A percentile compares a stretch with the other conserved stretches of the same genome.
phyloP scores from a whole-genome alignment of 2,113 vertebrate genomes.

The Grammomys surdaster region DNA sequence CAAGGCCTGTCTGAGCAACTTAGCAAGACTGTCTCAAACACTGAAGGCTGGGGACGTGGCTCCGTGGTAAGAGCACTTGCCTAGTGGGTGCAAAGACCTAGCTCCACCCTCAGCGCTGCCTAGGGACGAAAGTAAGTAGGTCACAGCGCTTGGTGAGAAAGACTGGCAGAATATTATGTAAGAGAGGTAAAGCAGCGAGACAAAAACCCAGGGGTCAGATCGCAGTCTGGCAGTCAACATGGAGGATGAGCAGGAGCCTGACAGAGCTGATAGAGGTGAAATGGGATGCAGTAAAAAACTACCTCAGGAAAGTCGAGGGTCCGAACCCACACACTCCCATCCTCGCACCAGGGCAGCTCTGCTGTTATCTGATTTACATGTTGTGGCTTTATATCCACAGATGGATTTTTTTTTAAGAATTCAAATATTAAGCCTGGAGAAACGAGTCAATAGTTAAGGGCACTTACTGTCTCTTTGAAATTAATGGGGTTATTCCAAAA shows the following conservation, averaged over 20 bases:
- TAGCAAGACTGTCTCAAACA: background rate
- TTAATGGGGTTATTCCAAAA: slow-evolving; percentile 1
- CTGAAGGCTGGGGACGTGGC: background rate
- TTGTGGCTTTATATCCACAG: background rate
- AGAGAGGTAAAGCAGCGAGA: background rate
- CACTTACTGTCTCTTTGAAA: background rate
- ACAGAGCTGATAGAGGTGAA: background rate
- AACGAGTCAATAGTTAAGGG: background rate
- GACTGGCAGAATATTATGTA: background rate
- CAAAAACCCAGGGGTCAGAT: background rate
- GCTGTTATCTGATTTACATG: background rate
- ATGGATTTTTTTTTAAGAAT: background rate
- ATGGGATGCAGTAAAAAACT: background rate
- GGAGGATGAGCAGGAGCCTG: background rate
- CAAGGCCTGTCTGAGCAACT: background rate
- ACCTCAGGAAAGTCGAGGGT: background rate
- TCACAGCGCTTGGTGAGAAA: background rate
- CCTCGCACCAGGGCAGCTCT: background rate
- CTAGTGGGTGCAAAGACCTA: background rate
- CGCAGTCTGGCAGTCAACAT: background rate
- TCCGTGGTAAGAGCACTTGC: background rate
- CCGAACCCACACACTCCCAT: background rate
- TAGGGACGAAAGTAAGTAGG: background rate
- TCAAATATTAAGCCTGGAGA: background rate
- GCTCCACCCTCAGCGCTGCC: background rate